These are phyloP conservation scores for Protomyctophum bolini DNA, from an alignment of 2,113 vertebrate genomes.

Conservation along the genomic window DNA sequence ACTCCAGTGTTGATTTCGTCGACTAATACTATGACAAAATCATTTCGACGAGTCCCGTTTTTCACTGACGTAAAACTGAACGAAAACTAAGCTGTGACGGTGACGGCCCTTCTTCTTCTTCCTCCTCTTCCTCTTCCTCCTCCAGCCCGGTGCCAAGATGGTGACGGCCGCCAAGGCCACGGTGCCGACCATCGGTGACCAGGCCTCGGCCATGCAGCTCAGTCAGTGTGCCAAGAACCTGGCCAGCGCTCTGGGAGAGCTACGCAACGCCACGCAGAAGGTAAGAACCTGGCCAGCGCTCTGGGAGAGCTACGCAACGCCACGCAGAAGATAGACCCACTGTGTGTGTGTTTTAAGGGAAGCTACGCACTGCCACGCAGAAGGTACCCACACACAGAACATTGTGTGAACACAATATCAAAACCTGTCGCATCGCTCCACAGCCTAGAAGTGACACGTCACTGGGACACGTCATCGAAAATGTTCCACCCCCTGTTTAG, in stretches of 20 bases:
- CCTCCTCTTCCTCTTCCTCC: neutral
- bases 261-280: conserved; percentile 94
- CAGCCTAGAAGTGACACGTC: too few relatives aligned
- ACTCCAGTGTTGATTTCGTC: neutral
- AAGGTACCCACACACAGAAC: too few relatives aligned
- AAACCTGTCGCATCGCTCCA: too few relatives aligned
- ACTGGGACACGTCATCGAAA: too few relatives aligned
- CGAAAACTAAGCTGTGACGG: neutral
- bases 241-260: conserved; percentile 88
- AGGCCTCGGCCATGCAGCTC: conserved; percentile 97
- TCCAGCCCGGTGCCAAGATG: conserved; percentile 94
- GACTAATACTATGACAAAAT: neutral
- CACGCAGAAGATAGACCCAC: too few relatives aligned
- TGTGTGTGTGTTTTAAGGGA: too few relatives aligned
- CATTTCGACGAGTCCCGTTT: too few relatives aligned
- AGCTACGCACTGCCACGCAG: too few relatives aligned
- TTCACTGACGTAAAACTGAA: neutral
- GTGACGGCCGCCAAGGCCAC: conserved; percentile 94
- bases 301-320: too few relatives aligned
- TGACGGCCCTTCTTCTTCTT: neutral
- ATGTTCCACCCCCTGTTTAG: too few relatives aligned
- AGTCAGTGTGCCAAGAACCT: conserved; percentile 97
- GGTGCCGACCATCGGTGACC: conserved; percentile 91
- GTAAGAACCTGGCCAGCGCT: conserved; percentile 72
- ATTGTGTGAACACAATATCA: too few relatives aligned